Evolutionary conservation across 2,888 invertebrate species (phyloP).

Genomic region (Eupelmus urozonus): DNA sequence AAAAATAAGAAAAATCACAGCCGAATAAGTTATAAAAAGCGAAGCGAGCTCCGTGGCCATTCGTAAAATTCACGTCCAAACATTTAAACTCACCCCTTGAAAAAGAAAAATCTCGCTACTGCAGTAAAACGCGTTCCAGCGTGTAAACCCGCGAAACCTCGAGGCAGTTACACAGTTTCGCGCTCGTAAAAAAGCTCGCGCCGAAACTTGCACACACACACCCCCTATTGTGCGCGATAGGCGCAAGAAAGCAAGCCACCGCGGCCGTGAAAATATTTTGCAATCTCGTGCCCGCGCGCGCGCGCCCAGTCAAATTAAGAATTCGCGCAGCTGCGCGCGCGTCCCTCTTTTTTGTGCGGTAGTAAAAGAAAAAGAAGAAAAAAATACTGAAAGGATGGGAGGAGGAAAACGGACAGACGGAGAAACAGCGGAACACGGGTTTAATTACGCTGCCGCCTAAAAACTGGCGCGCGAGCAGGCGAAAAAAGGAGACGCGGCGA

Average conservation of each 20-base stretch:
- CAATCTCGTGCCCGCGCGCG: conserved; percentile 62
- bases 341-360: conserved; percentile 59
- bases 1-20: not conserved
- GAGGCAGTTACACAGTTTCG: not conserved
- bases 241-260: conserved; percentile 42
- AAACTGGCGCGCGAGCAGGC: conserved; percentile 62
- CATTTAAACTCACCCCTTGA: no score
- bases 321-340: conserved; percentile 64
- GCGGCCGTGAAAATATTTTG: conserved; percentile 62
- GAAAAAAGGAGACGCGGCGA: not conserved
- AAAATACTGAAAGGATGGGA: no score
- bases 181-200: conserved; percentile 39
- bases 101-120: conserved; percentile 29
- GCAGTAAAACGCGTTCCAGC: conserved; percentile 19
- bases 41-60: no score
- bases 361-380: no score
- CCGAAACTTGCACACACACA: not conserved
- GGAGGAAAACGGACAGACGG: conserved; percentile 71
- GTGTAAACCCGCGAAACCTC: conserved; percentile 30
- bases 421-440: conserved; percentile 73
- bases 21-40: not conserved
- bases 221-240: not conserved
- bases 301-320: conserved; percentile 64
- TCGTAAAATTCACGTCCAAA: no score
- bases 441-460: conserved; percentile 72